Base-by-base conservation (phyloP, 2,113 vertebrate species). In the Butorides virescens region DNA sequence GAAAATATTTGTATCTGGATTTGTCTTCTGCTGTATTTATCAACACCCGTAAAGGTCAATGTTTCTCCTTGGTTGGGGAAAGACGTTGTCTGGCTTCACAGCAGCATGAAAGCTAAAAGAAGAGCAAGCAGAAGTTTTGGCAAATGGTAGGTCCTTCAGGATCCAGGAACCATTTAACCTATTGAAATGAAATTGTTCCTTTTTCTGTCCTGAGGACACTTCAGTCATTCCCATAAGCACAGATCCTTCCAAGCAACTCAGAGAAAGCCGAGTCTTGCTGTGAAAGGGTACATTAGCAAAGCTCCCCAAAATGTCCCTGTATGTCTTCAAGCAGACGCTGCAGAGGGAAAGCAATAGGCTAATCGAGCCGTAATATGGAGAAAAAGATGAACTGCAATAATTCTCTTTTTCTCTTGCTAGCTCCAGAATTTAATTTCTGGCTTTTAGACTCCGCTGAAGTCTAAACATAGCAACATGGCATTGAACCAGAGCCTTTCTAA, bases 1-100 rank as follows among this genome's bases (percentile, higher is more conserved):
- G 91, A 92, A 93, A 97, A 97, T 96, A 95, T 95, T 96, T 97
- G 92, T 96, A 95, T 97, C 96, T 95, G 94, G 96, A 96, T 95
- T 95, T 94, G 94, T 95, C 89, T 91, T 97, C 86, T 94, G 70
- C 86, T 94, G 80, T n/a, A 89, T 95, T 93, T 97, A 92, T 97
- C 96, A 97, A 93, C 58, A 95, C 76, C 73, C 72, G 73, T 76
- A 97, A 97, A 97, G 92, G 91, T 97, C 92, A 94, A 42, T 89
- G 62, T 37, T 92, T 94, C 94, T 92, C 84, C 89, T 82, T 87
- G 77, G 74, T 95, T 58, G 58, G 91, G 88, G 65, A 95, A 91
- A 76, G 89, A 85, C 47, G 65, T 86, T 67, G 65, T 78, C 80
- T 87, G 90, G 80, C 80, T 91, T 95, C 78, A 94, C 49, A 89